Conservation (phyloP, 2,797 vertebrate species). For the Cirrhinus mrigala region DNA sequence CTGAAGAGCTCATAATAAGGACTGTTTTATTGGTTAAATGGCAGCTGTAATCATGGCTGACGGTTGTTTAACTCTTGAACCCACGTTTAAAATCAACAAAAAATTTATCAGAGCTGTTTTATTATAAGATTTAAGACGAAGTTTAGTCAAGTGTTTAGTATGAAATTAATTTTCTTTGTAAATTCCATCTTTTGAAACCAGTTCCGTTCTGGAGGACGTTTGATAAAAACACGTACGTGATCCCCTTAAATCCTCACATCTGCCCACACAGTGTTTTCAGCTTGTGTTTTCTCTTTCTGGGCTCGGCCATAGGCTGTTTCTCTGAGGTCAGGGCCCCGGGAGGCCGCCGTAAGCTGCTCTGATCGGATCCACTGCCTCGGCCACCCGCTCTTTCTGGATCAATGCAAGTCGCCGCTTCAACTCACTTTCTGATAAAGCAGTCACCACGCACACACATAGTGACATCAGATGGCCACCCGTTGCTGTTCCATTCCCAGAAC, state of each 20-base stretch:
- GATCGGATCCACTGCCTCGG: constrained; percentile 40
- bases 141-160: neutral
- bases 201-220: neutral
- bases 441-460: constrained; percentile 45
- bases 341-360: constrained; percentile 19
- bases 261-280: neutral
- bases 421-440: constrained; percentile 48
- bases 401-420: constrained; percentile 53
- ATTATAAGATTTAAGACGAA: neutral
- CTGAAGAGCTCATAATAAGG: neutral
- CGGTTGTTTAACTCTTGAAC: constrained; percentile 6
- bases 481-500: constrained; percentile 31
- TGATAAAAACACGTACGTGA: neutral
- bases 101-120: constrained; percentile 7
- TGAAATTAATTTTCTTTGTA: neutral
- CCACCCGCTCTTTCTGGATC: constrained; percentile 56
- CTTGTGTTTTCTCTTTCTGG: neutral
- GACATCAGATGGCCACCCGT: constrained; percentile 68
- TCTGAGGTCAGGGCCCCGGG: constrained; percentile 30
- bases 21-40: constrained; percentile 19
- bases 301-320: neutral
- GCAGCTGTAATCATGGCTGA: neutral
- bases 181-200: constrained; percentile 25
- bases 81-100: constrained; percentile 3
- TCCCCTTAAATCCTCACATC: constrained; percentile 1